Evolutionary conservation across 2,797 vertebrate species (phyloP).

Genomic region (Thripadectes ignobilis): DNA sequence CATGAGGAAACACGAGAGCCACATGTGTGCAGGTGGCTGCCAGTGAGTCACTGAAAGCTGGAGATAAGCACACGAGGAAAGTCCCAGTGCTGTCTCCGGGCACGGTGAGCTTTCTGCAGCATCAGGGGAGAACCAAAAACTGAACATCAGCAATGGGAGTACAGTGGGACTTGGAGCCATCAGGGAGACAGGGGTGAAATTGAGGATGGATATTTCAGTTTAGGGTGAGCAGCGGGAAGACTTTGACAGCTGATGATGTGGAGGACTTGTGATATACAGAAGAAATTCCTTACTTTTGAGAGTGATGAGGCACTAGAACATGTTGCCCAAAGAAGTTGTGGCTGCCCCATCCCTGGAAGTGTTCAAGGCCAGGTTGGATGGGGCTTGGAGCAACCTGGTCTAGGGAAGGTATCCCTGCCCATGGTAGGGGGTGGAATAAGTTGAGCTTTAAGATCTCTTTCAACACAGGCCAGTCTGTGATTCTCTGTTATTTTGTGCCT

Average conservation of each 20-base stretch:
- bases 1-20: neutral
- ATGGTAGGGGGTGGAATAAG: neutral
- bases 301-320: neutral
- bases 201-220: neutral
- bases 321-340: neutral
- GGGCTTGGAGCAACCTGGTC: neutral
- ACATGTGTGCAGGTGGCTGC: neutral
- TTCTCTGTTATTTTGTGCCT: neutral
- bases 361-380: neutral
- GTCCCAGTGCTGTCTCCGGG: fast-evolving
- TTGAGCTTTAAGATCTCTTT: neutral
- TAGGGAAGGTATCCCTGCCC: neutral
- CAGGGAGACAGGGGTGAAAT: neutral
- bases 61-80: neutral
- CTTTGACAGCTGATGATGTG: neutral
- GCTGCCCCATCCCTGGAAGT: neutral
- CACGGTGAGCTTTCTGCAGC: fast-evolving
- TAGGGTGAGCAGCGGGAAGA: neutral
- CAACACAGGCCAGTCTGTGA: neutral
- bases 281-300: neutral
- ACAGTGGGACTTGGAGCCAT: neutral
- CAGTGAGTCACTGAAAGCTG: neutral
- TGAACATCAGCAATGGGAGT: fast-evolving
- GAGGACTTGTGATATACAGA: neutral
- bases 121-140: neutral